These are phyloP conservation scores for Phataginus tricuspis DNA, from an alignment of 2,797 vertebrate species.

Conservation along the genomic window DNA sequence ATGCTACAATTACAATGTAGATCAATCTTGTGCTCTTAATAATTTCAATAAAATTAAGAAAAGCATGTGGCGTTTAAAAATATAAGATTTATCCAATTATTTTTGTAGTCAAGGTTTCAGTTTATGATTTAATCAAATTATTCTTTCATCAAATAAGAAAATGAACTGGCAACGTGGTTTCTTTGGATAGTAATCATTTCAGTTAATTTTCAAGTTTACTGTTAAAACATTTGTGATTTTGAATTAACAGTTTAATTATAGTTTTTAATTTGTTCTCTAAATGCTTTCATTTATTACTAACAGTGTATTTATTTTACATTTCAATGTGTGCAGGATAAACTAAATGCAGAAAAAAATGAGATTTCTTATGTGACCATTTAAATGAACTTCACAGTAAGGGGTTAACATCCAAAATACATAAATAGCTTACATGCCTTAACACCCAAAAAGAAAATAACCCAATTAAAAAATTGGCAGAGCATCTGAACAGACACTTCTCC, in stretches of 20 bases:
- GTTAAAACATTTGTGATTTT: conserved; percentile 27
- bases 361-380: conserved; percentile 22
- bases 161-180: neutral
- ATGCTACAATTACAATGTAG: neutral
- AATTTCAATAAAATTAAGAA: conserved; percentile 36
- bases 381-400: too few species aligned
- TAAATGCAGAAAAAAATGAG: conserved; percentile 7
- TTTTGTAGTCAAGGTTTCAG: neutral
- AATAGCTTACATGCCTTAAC: too few species aligned
- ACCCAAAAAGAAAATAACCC: too few species aligned
- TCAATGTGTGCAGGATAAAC: neutral
- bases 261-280: conserved; percentile 36
- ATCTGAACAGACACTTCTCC: too few species aligned
- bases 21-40: neutral
- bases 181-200: neutral
- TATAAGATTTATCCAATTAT: neutral
- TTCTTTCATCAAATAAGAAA: neutral
- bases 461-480: too few species aligned
- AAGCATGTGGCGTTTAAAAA: neutral
- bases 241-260: conserved; percentile 3
- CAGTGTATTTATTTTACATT: neutral
- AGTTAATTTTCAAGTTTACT: conserved; percentile 12
- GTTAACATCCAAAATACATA: too few species aligned
- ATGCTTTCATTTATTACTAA: neutral
- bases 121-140: neutral